A percentile compares a stretch with the other conserved stretches of the same genome.
phyloP scores from a whole-genome alignment of 2,888 invertebrate species.

The Nasonovia ribisnigri region DNA sequence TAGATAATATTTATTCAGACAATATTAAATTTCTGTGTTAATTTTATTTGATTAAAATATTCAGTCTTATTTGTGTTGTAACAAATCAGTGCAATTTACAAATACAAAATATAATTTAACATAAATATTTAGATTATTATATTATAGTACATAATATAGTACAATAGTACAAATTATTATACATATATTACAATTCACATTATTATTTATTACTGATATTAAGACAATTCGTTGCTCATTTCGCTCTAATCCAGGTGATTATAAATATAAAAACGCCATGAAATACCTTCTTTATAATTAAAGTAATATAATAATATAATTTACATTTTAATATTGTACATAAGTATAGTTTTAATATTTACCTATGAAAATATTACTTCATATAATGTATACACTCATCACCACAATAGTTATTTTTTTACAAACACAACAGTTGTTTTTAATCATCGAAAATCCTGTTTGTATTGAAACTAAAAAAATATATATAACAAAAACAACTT shows the following conservation, averaged over 20 bases:
- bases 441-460: background rate
- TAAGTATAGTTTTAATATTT: background rate
- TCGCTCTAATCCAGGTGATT: background rate
- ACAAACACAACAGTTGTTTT: background rate
- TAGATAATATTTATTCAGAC: background rate
- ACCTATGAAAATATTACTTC: background rate
- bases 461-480: background rate
- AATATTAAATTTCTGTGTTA: background rate
- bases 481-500: background rate
- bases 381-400: background rate
- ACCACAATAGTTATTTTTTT: background rate
- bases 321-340: background rate
- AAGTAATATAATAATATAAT: background rate
- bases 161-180: background rate
- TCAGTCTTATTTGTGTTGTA: background rate
- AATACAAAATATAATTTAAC: background rate
- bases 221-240: background rate
- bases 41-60: background rate
- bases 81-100: background rate
- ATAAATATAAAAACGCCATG: background rate
- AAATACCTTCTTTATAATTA: background rate
- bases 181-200: background rate
- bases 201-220: background rate
- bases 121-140: background rate
- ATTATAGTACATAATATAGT: background rate